A percentile compares a stretch with the other conserved stretches of the same genome.
These are phyloP conservation scores for Menidia beryllina DNA, from an alignment of 2,113 vertebrate genomes.

Conservation along the genomic window DNA sequence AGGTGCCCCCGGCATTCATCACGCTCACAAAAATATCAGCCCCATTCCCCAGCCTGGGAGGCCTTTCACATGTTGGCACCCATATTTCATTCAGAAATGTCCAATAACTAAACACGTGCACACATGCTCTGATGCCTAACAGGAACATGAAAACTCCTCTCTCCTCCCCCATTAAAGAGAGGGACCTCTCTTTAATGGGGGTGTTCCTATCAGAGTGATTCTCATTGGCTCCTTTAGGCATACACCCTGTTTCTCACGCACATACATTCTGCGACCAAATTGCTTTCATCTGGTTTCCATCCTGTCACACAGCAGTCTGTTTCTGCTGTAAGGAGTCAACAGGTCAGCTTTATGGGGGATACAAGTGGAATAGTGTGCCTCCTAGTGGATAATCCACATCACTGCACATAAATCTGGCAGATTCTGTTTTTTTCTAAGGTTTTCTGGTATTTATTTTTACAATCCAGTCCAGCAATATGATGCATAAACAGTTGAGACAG, in stretches of 20 bases:
- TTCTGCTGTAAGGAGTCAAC: conserved; percentile 12
- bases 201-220: conserved; percentile 35
- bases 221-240: conserved; percentile 51
- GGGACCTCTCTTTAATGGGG: conserved; percentile 16
- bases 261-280: neutral
- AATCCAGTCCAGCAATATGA: neutral
- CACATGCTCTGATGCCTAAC: conserved; percentile 1
- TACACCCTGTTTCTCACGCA: conserved; percentile 16
- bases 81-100: conserved; percentile 13
- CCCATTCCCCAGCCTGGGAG: conserved; percentile 3
- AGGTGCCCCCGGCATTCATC: conserved; percentile 36
- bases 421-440: neutral
- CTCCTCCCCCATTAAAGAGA: neutral
- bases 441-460: neutral
- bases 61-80: conserved; percentile 37
- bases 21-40: conserved; percentile 18
- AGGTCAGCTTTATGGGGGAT: conserved; percentile 1
- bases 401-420: neutral
- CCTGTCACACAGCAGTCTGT: neutral
- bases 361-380: neutral
- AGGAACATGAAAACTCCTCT: conserved; percentile 1
- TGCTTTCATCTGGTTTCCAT: conserved; percentile 19
- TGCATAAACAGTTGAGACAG: neutral
- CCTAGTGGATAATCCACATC: conserved; percentile 1
- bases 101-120: conserved; percentile 7